Conservation (phyloP, 1,140 invertebrate genomes). For the Drosophila subobscura region DNA sequence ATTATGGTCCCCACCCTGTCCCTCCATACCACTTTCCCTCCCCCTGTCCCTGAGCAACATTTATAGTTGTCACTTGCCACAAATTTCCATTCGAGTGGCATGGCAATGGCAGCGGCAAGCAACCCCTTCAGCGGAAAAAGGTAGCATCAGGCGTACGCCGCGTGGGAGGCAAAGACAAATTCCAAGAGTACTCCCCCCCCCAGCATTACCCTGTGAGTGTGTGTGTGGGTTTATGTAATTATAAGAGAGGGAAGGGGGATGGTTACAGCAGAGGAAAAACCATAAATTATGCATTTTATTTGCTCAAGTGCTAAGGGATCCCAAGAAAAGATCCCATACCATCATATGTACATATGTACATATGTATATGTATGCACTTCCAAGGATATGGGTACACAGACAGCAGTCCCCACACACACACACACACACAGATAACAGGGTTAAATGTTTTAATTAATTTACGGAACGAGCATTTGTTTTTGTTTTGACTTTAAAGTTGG, state of each 20-base stretch:
- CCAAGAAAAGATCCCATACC: conserved; percentile 23
- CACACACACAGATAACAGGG: conserved; percentile 20
- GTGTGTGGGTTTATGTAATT: conserved; percentile 64
- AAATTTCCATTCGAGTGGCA: conserved; percentile 10
- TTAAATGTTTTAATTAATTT: conserved; percentile 80
- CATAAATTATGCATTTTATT: conserved; percentile 77
- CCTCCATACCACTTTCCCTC: background rate
- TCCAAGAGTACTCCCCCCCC: too few relatives aligned
- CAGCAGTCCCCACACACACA: conserved; percentile 24
- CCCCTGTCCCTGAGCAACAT: conserved; percentile 15
- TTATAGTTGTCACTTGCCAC: conserved; percentile 54
- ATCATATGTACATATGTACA: too few relatives aligned
- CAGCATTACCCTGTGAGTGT: too few relatives aligned
- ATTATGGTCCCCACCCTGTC: conserved; percentile 22
- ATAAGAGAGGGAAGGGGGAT: conserved; percentile 57
- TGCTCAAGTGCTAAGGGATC: conserved; percentile 58
- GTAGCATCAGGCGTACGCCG: conserved; percentile 57
- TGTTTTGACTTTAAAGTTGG: conserved; percentile 29
- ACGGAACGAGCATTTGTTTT: conserved; percentile 51
- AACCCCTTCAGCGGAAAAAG: conserved; percentile 18
- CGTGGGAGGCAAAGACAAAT: conserved; percentile 61
- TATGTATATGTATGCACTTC: too few relatives aligned
- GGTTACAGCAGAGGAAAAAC: conserved; percentile 47
- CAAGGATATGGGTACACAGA: conserved; percentile 18
- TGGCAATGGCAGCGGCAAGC: background rate